These are phyloP conservation scores for Euproctis similis DNA, from an alignment of 2,888 invertebrate species.

Conservation along the genomic window DNA sequence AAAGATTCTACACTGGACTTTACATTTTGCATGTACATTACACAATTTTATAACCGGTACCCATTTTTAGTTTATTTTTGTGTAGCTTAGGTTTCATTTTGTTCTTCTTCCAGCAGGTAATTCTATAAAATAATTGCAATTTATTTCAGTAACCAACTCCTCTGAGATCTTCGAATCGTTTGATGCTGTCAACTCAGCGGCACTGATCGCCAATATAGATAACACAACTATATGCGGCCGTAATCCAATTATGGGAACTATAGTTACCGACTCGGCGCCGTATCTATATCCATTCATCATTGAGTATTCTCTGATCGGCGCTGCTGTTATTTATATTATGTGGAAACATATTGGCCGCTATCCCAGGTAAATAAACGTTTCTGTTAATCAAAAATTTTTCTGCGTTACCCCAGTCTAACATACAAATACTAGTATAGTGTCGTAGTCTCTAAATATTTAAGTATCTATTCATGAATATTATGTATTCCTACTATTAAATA, in stretches of 20 bases:
- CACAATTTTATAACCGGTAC: no score
- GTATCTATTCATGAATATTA: no score
- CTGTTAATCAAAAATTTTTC: conserved; percentile 2
- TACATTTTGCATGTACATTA: conserved; percentile 28
- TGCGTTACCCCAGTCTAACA: no score
- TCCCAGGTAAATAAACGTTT: conserved; percentile 78
- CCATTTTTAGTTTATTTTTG: conserved; percentile 5
- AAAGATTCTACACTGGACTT: no score
- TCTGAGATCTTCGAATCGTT: conserved; percentile 74
- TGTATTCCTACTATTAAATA: no score
- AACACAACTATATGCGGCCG: conserved; percentile 82
- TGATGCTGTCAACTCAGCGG: conserved; percentile 76
- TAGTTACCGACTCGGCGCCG: conserved; percentile 94
- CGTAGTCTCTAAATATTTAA: no score
- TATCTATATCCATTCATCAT: conserved; percentile 97
- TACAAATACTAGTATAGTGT: no score
- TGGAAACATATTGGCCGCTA: conserved; percentile 96
- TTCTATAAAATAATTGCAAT: background rate
- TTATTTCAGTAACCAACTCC: conserved; percentile 55
- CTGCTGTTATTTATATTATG: conserved; percentile 96
- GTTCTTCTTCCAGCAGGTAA: background rate
- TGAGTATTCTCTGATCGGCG: conserved; percentile 95
- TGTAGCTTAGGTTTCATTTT: conserved; percentile 15
- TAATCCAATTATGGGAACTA: conserved; percentile 93
- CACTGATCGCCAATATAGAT: conserved; percentile 74